A percentile compares a stretch with the other conserved stretches of the same genome.
These are phyloP conservation scores for Drosophila rhopaloa DNA, from an alignment of 1,140 invertebrate species.

Conservation along the genomic window DNA sequence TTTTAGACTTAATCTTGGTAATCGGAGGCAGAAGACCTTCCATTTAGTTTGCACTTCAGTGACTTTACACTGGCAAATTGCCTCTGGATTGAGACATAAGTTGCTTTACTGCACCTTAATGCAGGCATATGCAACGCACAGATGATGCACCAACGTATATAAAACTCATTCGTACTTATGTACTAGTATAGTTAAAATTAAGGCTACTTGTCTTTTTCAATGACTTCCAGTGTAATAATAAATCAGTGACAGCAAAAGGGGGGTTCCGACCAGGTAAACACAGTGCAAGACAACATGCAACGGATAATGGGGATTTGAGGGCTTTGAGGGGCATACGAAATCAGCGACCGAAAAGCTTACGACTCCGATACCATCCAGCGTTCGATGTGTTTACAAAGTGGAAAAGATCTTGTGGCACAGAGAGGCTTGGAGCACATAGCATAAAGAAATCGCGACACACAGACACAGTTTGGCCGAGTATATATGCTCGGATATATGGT, in stretches of 20 bases:
- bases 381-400: conserved; percentile 36
- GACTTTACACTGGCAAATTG: conserved; percentile 13
- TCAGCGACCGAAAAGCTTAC: conserved; percentile 49
- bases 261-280: conserved; percentile 39
- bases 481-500: conserved; percentile 1
- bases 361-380: conserved; percentile 20
- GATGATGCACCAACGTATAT: conserved; percentile 22
- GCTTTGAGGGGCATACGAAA: conserved; percentile 18
- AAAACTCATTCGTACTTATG: background rate
- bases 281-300: conserved; percentile 42
- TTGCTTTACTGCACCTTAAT: conserved; percentile 31
- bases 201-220: conserved; percentile 81
- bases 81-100: conserved; percentile 34
- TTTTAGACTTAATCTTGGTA: conserved; percentile 15
- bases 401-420: conserved; percentile 53
- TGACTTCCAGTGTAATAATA: conserved; percentile 78
- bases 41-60: background rate
- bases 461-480: conserved; percentile 39
- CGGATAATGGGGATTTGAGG: conserved; percentile 10
- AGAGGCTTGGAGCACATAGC: conserved; percentile 1
- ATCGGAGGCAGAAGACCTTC: conserved; percentile 35
- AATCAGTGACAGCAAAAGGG: conserved; percentile 46
- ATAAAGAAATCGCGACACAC: conserved; percentile 60
- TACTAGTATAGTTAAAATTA: conserved; percentile 63
- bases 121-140: conserved; percentile 31